Percentiles rank a stretch among this genome's conserved stretches.
These are phyloP conservation scores for Apomyelois bistriatella DNA, from an alignment of 2,888 invertebrate genomes.

Conservation along the genomic window DNA sequence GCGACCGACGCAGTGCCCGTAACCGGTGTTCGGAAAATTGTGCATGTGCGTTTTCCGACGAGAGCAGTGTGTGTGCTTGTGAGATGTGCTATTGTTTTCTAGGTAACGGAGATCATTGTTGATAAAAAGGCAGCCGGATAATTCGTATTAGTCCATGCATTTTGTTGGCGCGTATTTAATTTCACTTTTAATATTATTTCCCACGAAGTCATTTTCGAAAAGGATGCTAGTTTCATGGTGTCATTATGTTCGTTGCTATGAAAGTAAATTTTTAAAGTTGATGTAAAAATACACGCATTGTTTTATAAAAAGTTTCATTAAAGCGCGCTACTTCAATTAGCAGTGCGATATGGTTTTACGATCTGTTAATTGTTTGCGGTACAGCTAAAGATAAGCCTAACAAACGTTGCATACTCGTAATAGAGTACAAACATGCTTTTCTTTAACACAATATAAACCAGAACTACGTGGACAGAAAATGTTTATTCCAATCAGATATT, in stretches of 20 bases:
- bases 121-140: constrained; percentile 62
- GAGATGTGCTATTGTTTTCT: constrained; percentile 80
- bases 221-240: constrained; percentile 33
- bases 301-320: constrained; percentile 36
- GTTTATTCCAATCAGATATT: no score
- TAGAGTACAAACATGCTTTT: neutral
- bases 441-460: neutral
- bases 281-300: constrained; percentile 17
- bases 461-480: no score
- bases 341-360: constrained; percentile 57
- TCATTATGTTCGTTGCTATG: constrained; percentile 23
- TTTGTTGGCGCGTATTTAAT: constrained; percentile 53
- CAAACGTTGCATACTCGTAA: constrained; percentile 31
- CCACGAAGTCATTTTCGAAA: constrained; percentile 38
- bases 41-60: constrained; percentile 79
- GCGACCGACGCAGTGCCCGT: constrained; percentile 78
- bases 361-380: constrained; percentile 65
- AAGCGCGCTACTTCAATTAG: constrained; percentile 46
- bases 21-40: constrained; percentile 79
- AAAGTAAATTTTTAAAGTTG: constrained; percentile 24
- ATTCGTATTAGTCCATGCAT: constrained; percentile 51
- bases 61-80: constrained; percentile 76
- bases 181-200: constrained; percentile 55
- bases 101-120: constrained; percentile 68
- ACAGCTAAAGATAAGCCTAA: constrained; percentile 64